Evolutionary conservation across 2,113 vertebrate genomes (phyloP), one percentile per base, ranked within the genome.

Genomic region (Noctilio leporinus): DNA sequence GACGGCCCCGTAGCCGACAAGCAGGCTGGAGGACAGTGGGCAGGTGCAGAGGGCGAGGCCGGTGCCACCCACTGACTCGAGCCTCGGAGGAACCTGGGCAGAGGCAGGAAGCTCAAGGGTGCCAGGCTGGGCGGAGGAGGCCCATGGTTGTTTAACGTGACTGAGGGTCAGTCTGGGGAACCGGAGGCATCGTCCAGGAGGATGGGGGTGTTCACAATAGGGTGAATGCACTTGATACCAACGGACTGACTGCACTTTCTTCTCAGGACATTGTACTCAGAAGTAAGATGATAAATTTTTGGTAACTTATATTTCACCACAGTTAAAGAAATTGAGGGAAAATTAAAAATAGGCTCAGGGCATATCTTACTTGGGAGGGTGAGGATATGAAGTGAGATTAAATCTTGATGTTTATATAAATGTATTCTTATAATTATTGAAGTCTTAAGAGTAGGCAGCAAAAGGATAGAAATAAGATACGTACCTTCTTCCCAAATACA

Each of bases 11-110:
- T 2, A 38, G 51, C 78, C 22, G 17, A 20, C 67, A 16, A 28
- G 53, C 53, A 45, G 69, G 5, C 19, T 1, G 14, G 12, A 47
- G 64, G 77, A 38, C 20, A 10, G 3, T 1, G 20, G 3, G 30
- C 43, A 7, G 38, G 26, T 22, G 15, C 40, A 28, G 30, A 19
- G 22, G 55, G 35, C 14, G 14, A 35, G 35, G 8, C 19, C 24
- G 15, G n/a, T 11, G 6, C 2, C 3, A 59, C 6, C 15, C 22
- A 3, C 43, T 5, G 4, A 20, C 14, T 12, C 0, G n/a, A 64
- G 26, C 59, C 86, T 19, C 5, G 2, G 20, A 20, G 57, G 17
- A 65, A 30, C 33, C 40, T 33, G 5, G 3, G 3, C 65, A 75
- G 40, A 47, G 38, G 17, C 14, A 12, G 40, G 26, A 62, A 11